Percentiles rank a stretch among this genome's conserved stretches.
Evolutionary conservation across 1,140 invertebrate species (phyloP).

Genomic region (Drosophila sproati): DNA sequence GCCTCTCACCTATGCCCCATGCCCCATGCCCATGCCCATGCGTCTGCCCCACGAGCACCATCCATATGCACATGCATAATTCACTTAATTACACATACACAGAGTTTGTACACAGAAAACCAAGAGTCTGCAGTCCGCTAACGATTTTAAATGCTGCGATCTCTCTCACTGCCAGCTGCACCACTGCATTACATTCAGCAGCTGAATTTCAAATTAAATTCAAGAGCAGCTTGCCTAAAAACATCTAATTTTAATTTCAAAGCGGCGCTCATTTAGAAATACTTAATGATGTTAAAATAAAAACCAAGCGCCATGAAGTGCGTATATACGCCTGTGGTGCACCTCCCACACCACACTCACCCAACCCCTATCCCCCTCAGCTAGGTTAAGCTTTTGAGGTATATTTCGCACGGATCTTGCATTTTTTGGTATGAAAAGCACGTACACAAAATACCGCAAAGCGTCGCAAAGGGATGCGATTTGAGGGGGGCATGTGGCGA

Average conservation of each 20-base stretch:
- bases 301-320: slow-evolving; percentile 67
- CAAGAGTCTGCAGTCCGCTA: slow-evolving; percentile 15
- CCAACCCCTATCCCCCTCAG: not conserved
- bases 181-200: not conserved
- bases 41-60: not conserved
- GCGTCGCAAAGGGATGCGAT: slow-evolving; percentile 19
- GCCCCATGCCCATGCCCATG: not conserved
- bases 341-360: not conserved
- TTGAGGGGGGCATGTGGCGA: not conserved
- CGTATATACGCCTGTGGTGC: slow-evolving; percentile 23
- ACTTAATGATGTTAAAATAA: slow-evolving; percentile 72
- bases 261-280: slow-evolving; percentile 67
- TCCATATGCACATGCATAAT: slow-evolving; percentile 64
- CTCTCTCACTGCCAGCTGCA: slow-evolving; percentile 7
- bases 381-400: slow-evolving; percentile 35
- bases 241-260: slow-evolving; percentile 71
- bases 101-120: not conserved
- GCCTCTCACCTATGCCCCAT: not conserved
- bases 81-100: slow-evolving; percentile 53
- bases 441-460: slow-evolving; percentile 67
- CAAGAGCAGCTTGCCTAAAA: slow-evolving; percentile 43
- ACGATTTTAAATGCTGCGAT: slow-evolving; percentile 56
- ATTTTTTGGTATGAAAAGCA: slow-evolving; percentile 61
- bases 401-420: slow-evolving; percentile 48
- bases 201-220: slow-evolving; percentile 62